These are phyloP conservation scores for Drusus annulatus DNA, from an alignment of 1,140 invertebrate species.

Conservation along the genomic window DNA sequence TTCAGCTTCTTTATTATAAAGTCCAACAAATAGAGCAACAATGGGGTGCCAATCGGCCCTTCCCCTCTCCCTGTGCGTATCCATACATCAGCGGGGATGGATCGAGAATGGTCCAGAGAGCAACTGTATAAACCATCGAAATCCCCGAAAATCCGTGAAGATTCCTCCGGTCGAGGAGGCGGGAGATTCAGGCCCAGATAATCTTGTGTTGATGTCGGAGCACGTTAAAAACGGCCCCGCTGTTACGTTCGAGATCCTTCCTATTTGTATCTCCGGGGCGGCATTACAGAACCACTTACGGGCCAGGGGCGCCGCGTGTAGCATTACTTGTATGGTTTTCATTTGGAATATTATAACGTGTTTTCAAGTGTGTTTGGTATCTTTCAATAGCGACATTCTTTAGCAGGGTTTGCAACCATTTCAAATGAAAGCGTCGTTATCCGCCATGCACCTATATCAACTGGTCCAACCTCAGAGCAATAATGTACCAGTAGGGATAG, in stretches of 20 bases:
- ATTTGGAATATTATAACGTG: too few species aligned
- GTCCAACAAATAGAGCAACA: not conserved
- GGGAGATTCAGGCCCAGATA: constrained; percentile 35
- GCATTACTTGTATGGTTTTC: too few species aligned
- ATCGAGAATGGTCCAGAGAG: constrained; percentile 22
- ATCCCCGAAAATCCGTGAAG: constrained; percentile 30
- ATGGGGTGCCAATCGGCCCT: not conserved
- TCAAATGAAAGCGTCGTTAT: too few species aligned
- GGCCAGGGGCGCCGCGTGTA: not conserved
- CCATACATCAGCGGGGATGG: not conserved
- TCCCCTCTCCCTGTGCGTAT: not conserved
- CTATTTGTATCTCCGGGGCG: constrained; percentile 52
- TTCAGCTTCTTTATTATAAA: not conserved
- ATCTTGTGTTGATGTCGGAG: constrained; percentile 54
- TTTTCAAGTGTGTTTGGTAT: too few species aligned
- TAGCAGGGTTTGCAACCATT: too few species aligned
- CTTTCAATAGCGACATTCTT: too few species aligned
- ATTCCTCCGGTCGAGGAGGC: not conserved
- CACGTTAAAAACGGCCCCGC: constrained; percentile 46
- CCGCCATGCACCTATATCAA: too few species aligned
- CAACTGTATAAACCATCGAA: constrained; percentile 24
- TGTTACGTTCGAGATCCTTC: constrained; percentile 42
- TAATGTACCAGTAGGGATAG: too few species aligned
- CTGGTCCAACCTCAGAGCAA: too few species aligned
- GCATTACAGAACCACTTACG: constrained; percentile 24